Percentiles rank a stretch among this genome's conserved stretches.
These are phyloP conservation scores for Chelon labrosus DNA, from an alignment of 2,797 vertebrate genomes.

Conservation along the genomic window DNA sequence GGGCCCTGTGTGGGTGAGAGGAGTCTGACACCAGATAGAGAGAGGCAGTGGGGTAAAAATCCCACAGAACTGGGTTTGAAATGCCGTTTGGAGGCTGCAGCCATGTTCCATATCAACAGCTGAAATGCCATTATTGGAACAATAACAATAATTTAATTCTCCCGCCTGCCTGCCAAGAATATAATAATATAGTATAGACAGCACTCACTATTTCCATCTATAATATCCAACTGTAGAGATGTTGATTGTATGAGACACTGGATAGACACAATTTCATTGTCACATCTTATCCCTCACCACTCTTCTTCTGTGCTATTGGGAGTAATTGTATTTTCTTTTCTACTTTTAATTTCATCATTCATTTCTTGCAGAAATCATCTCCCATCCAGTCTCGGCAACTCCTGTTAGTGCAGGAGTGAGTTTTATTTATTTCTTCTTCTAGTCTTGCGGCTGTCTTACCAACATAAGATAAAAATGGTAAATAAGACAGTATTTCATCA, in stretches of 20 bases:
- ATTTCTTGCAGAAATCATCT: constrained; percentile 7
- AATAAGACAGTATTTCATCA: constrained; percentile 28
- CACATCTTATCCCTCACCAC: neutral
- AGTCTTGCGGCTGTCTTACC: neutral
- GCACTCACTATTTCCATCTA: neutral
- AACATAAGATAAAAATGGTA: constrained; percentile 5
- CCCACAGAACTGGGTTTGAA: no score
- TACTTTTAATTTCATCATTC: constrained; percentile 31
- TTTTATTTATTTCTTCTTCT: neutral
- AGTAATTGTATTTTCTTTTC: neutral
- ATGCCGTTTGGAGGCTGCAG: no score
- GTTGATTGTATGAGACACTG: neutral
- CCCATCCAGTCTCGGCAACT: constrained; percentile 3
- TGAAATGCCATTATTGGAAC: no score
- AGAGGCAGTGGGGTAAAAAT: no score
- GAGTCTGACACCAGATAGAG: no score
- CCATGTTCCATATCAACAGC: no score
- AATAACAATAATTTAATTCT: neutral
- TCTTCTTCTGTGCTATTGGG: neutral
- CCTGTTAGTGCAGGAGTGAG: constrained; percentile 16
- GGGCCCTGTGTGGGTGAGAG: no score
- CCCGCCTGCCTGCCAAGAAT: no score
- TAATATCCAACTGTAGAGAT: neutral
- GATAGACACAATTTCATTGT: neutral
- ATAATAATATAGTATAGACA: no score